Conservation (phyloP, 2,797 vertebrate species). For the Selene dorsalis region DNA sequence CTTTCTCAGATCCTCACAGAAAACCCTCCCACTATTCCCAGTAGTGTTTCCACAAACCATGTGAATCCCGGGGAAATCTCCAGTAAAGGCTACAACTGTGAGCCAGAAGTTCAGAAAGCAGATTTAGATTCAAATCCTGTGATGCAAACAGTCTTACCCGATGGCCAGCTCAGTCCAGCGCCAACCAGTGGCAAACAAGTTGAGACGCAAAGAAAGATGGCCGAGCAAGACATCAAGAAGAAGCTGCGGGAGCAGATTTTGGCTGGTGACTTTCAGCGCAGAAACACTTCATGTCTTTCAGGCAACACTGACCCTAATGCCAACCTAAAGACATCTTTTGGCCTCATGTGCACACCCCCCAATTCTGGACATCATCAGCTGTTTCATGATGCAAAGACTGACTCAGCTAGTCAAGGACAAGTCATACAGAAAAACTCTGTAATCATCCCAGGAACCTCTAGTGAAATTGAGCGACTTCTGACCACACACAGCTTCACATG, state of each 20-base stretch:
- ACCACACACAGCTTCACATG: constrained; percentile 65
- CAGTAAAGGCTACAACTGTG: constrained; percentile 76
- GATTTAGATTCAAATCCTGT: constrained; percentile 76
- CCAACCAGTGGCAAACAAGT: constrained; percentile 23
- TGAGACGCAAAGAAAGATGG: constrained; percentile 49
- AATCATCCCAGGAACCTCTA: constrained; percentile 23
- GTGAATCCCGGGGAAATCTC: constrained; percentile 76
- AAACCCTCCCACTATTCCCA: constrained; percentile 80
- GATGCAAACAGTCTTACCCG: constrained; percentile 43
- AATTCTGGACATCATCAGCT: constrained; percentile 50
- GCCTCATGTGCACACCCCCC: constrained; percentile 40
- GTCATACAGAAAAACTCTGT: constrained; percentile 28
- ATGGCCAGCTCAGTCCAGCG: constrained; percentile 47
- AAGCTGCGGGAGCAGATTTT: constrained; percentile 85
- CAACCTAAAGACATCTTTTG: constrained; percentile 52
- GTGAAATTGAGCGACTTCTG: constrained; percentile 51
- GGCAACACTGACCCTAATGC: constrained; percentile 54
- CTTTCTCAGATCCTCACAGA: constrained; percentile 82
- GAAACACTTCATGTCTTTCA: constrained; percentile 60
- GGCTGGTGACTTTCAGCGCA: constrained; percentile 80
- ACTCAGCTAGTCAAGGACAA: constrained; percentile 32
- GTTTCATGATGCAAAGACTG: constrained; percentile 42
- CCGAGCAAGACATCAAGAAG: constrained; percentile 81
- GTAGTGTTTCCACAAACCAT: constrained; percentile 72
- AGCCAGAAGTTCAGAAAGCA: constrained; percentile 81